Conservation (phyloP, 1,140 invertebrate genomes). For the Drosophila triauraria region DNA sequence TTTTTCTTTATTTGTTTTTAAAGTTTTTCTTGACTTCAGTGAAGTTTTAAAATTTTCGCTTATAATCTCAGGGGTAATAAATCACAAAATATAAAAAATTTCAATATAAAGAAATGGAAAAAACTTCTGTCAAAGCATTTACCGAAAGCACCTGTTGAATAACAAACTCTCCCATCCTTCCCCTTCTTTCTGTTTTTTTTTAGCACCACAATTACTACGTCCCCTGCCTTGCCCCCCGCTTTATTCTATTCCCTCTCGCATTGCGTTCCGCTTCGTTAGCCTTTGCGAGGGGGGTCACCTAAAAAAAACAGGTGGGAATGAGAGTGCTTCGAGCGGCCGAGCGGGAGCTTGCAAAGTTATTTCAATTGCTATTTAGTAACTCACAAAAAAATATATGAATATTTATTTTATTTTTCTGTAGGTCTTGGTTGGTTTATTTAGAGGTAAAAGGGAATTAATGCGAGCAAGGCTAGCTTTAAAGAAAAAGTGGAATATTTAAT, state of each 20-base stretch:
- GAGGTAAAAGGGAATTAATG: background rate
- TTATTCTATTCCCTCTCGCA: slow-evolving; percentile 32
- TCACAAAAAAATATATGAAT: background rate
- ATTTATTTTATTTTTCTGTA: slow-evolving; percentile 8
- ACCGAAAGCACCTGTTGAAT: slow-evolving; percentile 59
- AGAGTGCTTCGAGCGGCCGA: background rate
- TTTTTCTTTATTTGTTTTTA: background rate
- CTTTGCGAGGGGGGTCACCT: slow-evolving; percentile 34
- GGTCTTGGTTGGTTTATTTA: background rate
- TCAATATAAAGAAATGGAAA: background rate
- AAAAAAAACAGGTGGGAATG: slow-evolving; percentile 16
- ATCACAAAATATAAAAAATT: background rate
- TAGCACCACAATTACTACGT: slow-evolving; percentile 35
- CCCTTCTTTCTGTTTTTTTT: background rate
- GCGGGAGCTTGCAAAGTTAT: slow-evolving; percentile 28
- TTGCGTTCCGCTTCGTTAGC: slow-evolving; percentile 64
- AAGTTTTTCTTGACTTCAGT: background rate
- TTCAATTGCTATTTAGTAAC: slow-evolving; percentile 36
- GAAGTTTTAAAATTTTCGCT: background rate
- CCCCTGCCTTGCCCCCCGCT: background rate
- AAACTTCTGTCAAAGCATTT: slow-evolving; percentile 16
- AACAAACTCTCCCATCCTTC: slow-evolving; percentile 11
- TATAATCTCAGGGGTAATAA: background rate
- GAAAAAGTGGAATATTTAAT: background rate
- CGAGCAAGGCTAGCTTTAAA: background rate